Conservation (phyloP, 2,888 invertebrate genomes). For the Microdon myrmicae region DNA sequence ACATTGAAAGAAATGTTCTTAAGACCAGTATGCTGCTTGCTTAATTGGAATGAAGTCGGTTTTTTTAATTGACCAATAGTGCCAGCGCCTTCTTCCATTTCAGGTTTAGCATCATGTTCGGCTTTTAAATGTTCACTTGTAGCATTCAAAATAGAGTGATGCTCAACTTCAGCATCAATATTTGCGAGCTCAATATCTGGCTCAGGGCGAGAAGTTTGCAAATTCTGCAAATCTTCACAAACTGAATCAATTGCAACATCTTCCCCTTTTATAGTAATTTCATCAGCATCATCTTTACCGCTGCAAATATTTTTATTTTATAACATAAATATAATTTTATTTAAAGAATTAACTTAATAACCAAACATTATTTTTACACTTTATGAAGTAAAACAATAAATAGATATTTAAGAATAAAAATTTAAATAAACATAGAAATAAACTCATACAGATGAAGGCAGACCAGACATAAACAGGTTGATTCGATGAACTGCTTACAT, state of each 20-base stretch:
- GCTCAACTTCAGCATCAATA: constrained; percentile 23
- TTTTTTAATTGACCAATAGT: constrained; percentile 57
- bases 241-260: constrained; percentile 40
- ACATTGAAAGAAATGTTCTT: constrained; percentile 66
- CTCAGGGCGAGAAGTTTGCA: constrained; percentile 40
- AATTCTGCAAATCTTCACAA: constrained; percentile 50
- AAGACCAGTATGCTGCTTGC: constrained; percentile 66
- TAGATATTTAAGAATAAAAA: too few species aligned
- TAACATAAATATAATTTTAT: too few species aligned
- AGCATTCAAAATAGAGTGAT: constrained; percentile 15
- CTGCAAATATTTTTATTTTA: too few species aligned
- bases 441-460: too few species aligned
- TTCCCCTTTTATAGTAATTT: constrained; percentile 22
- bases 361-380: too few species aligned
- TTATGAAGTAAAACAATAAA: too few species aligned
- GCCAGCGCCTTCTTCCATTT: constrained; percentile 50
- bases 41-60: constrained; percentile 60
- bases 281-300: constrained; percentile 27
- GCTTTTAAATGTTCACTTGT: constrained; percentile 13
- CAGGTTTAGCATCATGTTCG: constrained; percentile 26
- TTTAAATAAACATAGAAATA: too few species aligned
- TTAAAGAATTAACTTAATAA: too few species aligned
- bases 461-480: too few species aligned
- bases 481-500: too few species aligned
- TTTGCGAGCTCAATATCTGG: constrained; percentile 17